Evolutionary conservation across 2,888 invertebrate genomes (phyloP).

Genomic region (Plebejus anna): DNA sequence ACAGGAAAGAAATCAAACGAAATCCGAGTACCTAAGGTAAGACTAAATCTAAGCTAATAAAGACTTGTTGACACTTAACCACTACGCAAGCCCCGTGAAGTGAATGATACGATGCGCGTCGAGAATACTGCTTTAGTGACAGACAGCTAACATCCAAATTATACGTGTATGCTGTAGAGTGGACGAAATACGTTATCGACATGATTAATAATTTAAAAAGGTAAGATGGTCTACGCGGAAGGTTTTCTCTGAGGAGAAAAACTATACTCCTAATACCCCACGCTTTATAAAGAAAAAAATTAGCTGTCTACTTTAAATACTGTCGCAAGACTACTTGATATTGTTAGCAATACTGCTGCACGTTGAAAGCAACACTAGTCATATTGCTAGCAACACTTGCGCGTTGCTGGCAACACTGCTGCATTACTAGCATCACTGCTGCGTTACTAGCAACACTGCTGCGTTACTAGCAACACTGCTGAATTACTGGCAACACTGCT

Average conservation of each 20-base stretch:
- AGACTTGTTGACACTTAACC: slow-evolving; percentile 49
- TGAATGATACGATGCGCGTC: slow-evolving; percentile 17
- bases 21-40: slow-evolving; percentile 36
- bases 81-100: slow-evolving; percentile 44
- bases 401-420: not conserved
- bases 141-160: slow-evolving; percentile 31
- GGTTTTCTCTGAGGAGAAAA: not conserved
- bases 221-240: not conserved
- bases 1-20: slow-evolving; percentile 37
- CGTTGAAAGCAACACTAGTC: slow-evolving; percentile 43
- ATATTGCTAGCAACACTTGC: not conserved
- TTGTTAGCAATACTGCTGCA: slow-evolving; percentile 31
- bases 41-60: slow-evolving; percentile 47
- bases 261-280: not conserved
- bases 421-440: slow-evolving; percentile 28
- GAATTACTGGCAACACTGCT: not conserved
- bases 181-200: slow-evolving; percentile 24
- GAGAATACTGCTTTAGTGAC: slow-evolving; percentile 31
- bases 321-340: slow-evolving; percentile 2
- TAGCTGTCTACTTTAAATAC: slow-evolving; percentile 18
- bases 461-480: slow-evolving; percentile 47
- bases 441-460: slow-evolving; percentile 45
- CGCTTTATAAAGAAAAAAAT: not conserved
- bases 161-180: not conserved
- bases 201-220: not conserved